These are phyloP conservation scores for Cantharis nigra DNA, from an alignment of 2,888 invertebrate species.

Conservation along the genomic window DNA sequence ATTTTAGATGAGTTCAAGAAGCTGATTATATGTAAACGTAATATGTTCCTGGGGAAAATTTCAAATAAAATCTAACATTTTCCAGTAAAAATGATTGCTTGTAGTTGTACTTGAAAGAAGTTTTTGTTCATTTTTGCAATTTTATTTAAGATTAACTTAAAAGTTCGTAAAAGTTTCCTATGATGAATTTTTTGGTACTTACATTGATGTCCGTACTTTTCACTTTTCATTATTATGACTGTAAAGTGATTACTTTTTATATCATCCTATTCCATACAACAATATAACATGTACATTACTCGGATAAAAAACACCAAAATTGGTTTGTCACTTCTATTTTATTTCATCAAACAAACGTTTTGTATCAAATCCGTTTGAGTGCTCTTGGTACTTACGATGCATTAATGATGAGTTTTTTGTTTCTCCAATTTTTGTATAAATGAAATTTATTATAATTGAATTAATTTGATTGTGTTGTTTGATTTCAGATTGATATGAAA, in stretches of 20 bases:
- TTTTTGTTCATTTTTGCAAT: not conserved
- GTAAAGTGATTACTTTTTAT: too few relatives aligned
- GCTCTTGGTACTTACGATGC: not conserved
- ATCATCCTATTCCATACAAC: too few relatives aligned
- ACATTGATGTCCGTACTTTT: not conserved
- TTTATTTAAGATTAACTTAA: not conserved
- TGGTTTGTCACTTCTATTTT: not conserved
- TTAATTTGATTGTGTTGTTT: not conserved
- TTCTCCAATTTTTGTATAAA: not conserved
- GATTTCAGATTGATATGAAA: not conserved
- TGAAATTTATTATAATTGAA: not conserved
- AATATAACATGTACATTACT: too few relatives aligned
- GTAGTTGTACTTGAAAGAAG: not conserved
- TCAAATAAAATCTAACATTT: not conserved
- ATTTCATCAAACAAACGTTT: not conserved
- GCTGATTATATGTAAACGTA: too few relatives aligned
- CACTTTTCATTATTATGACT: not conserved
- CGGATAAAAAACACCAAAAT: too few relatives aligned
- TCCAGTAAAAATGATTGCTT: not conserved
- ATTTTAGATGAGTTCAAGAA: too few relatives aligned
- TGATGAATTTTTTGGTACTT: not conserved
- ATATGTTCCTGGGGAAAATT: not conserved
- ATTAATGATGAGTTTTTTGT: not conserved
- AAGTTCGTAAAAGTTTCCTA: not conserved
- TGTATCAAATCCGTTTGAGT: not conserved